These are phyloP conservation scores for Acipenser ruthenus DNA, from an alignment of 2,797 vertebrate genomes.

Conservation along the genomic window DNA sequence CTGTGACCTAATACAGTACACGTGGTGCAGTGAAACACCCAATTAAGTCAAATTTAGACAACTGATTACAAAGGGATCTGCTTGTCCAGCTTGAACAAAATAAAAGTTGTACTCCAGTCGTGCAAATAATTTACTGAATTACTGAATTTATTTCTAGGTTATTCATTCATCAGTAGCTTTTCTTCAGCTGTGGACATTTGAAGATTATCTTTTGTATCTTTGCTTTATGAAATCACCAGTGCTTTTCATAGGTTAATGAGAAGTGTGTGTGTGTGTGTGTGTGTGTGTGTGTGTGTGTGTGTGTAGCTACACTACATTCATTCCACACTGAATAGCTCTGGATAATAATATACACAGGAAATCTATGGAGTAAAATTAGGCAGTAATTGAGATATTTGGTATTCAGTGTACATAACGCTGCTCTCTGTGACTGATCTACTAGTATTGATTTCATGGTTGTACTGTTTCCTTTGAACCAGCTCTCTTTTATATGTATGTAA, in stretches of 20 bases:
- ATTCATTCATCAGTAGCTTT: constrained; percentile 9
- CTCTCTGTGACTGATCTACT: constrained; percentile 34
- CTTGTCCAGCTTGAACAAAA: neutral
- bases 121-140: neutral
- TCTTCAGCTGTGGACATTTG: constrained; percentile 1
- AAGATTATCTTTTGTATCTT: neutral
- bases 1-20: too few relatives aligned
- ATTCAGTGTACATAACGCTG: constrained; percentile 35
- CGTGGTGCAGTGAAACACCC: too few relatives aligned
- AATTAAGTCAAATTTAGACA: too few relatives aligned
- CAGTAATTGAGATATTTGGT: constrained; percentile 31
- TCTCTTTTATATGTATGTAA: constrained; percentile 54
- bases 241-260: neutral
- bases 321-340: neutral
- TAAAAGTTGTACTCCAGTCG: constrained; percentile 5
- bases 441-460: constrained; percentile 48
- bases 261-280: neutral
- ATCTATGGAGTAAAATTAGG: constrained; percentile 11
- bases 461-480: constrained; percentile 50
- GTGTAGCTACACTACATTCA: constrained; percentile 2
- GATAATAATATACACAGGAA: constrained; percentile 11
- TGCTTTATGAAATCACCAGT: neutral
- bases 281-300: neutral
- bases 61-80: too few relatives aligned
- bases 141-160: constrained; percentile 6